Conservation (phyloP, 2,888 invertebrate genomes). For the Rhyacophila evoluta region DNA sequence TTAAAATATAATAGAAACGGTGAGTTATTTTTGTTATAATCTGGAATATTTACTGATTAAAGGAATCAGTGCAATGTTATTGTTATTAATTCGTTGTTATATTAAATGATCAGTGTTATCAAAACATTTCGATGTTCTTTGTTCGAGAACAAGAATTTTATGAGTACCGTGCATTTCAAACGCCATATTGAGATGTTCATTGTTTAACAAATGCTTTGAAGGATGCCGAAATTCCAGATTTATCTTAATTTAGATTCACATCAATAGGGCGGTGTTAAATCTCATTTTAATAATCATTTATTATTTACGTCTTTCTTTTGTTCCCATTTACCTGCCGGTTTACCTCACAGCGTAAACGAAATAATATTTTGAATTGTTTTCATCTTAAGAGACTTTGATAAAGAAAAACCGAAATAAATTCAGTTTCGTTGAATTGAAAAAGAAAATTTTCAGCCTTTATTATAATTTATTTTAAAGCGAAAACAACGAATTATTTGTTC, state of each 20-base stretch:
- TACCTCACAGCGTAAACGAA: not conserved
- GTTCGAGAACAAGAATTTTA: too few relatives aligned
- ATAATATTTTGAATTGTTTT: constrained; percentile 9
- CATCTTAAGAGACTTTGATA: not conserved
- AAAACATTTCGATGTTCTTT: too few relatives aligned
- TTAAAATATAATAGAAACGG: too few relatives aligned
- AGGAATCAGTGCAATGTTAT: too few relatives aligned
- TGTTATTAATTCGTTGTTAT: too few relatives aligned
- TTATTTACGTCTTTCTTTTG: not conserved
- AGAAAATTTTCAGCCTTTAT: not conserved
- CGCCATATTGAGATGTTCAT: too few relatives aligned
- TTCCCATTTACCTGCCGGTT: not conserved
- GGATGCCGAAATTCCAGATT: not conserved
- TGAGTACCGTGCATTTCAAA: too few relatives aligned
- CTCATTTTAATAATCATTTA: constrained; percentile 22
- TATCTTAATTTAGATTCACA: constrained; percentile 1
- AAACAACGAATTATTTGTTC: not conserved
- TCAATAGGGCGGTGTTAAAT: constrained; percentile 17
- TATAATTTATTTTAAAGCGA: not conserved
- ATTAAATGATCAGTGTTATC: too few relatives aligned
- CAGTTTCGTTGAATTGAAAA: not conserved
- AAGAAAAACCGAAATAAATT: not conserved
- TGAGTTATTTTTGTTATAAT: too few relatives aligned
- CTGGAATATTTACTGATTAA: too few relatives aligned
- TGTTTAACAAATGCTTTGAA: not conserved